Percentiles rank a stretch among this genome's conserved stretches.
phyloP scores from a whole-genome alignment of 1,140 invertebrate genomes.

The Phenacoccus solenopsis region DNA sequence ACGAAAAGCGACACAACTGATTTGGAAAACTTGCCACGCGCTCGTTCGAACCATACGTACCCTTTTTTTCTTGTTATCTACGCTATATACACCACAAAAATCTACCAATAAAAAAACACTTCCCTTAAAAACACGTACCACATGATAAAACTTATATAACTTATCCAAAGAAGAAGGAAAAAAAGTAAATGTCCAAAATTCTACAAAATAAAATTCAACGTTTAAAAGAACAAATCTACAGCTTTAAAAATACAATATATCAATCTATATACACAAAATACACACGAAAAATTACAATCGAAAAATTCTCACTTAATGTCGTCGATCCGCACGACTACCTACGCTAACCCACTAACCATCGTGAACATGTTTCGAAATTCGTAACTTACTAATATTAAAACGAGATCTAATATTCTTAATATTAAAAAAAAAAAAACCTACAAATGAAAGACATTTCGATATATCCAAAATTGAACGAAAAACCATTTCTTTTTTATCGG shows the following conservation, averaged over 20 bases:
- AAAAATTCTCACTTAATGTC: slow-evolving; percentile 3
- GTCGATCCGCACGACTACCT: too few species aligned
- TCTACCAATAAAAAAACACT: not conserved
- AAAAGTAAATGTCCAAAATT: too few species aligned
- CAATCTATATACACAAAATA: too few species aligned
- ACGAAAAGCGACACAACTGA: too few species aligned
- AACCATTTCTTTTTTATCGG: not conserved
- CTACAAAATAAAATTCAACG: slow-evolving; percentile 2
- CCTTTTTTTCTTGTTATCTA: too few species aligned
- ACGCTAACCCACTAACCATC: not conserved
- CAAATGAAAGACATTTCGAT: slow-evolving; percentile 10
- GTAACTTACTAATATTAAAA: not conserved
- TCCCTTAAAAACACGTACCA: not conserved
- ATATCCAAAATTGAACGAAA: too few species aligned
- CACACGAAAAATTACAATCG: not conserved
- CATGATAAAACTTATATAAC: not conserved
- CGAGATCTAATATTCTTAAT: slow-evolving; percentile 6
- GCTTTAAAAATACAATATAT: too few species aligned
- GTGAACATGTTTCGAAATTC: not conserved
- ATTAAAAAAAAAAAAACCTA: not conserved
- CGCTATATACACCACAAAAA: not conserved
- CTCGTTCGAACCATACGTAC: too few species aligned
- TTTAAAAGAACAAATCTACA: not conserved
- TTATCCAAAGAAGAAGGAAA: not conserved
- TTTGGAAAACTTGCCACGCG: too few species aligned